Evolutionary conservation across 2,797 vertebrate genomes (phyloP).

Genomic region (Chrysocyon brachyurus): DNA sequence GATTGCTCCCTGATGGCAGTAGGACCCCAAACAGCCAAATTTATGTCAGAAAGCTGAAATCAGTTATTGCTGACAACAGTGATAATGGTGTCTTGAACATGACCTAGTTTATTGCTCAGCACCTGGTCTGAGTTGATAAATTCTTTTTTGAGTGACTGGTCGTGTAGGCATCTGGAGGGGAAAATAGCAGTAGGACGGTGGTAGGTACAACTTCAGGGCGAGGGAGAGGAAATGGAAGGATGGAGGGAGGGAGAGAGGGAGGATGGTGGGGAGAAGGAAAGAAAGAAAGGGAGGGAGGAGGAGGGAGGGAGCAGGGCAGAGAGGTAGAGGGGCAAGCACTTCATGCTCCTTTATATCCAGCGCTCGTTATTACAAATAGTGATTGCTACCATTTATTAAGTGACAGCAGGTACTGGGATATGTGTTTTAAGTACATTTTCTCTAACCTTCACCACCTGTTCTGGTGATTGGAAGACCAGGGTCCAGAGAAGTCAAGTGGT

Average conservation of each 20-base stretch:
- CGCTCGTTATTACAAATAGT: neutral
- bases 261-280: neutral
- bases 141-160: slow-evolving; percentile 33
- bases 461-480: neutral
- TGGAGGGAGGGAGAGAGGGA: neutral
- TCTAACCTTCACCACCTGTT: neutral
- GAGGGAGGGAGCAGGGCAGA: neutral
- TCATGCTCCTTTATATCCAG: neutral
- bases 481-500: neutral
- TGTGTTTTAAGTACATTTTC: slow-evolving; percentile 14
- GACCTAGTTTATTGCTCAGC: slow-evolving; percentile 75
- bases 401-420: neutral
- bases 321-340: neutral
- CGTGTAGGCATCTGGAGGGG: neutral
- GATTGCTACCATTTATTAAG: neutral
- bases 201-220: neutral
- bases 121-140: slow-evolving; percentile 70
- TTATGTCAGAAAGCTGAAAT: slow-evolving; percentile 70
- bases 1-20: slow-evolving; percentile 64
- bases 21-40: slow-evolving; percentile 53
- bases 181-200: neutral
- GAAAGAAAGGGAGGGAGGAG: neutral
- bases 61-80: slow-evolving; percentile 68
- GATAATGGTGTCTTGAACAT: slow-evolving; percentile 47
- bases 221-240: too few relatives aligned